These are phyloP conservation scores for Pachypeltis micranthus DNA, from an alignment of 1,140 invertebrate genomes.

Conservation along the genomic window DNA sequence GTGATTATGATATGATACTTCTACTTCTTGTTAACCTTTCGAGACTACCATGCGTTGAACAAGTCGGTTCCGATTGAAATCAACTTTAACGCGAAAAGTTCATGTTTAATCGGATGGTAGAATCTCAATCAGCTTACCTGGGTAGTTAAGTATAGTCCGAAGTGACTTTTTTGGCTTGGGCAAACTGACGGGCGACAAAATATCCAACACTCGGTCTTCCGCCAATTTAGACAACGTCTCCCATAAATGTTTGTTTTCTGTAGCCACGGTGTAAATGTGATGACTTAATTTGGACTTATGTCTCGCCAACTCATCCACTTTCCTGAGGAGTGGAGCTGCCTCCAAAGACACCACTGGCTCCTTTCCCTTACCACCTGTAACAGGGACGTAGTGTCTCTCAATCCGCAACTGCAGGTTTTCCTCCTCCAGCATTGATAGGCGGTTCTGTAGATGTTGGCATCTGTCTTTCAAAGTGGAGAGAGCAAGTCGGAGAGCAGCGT, in stretches of 20 bases:
- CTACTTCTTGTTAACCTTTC: no score
- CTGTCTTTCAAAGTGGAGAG: constrained; percentile 67
- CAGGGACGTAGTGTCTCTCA: constrained; percentile 34
- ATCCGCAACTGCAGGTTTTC: constrained; percentile 55
- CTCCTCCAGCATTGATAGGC: constrained; percentile 52
- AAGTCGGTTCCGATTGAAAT: no score
- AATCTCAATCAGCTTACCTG: no score
- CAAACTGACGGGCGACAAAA: neutral
- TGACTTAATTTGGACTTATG: constrained; percentile 61
- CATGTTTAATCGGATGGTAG: no score
- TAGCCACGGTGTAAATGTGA: constrained; percentile 63
- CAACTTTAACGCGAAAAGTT: no score
- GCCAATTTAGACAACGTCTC: constrained; percentile 51
- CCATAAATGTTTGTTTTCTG: constrained; percentile 68
- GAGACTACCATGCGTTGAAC: no score
- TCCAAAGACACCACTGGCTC: constrained; percentile 33
- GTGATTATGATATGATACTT: no score
- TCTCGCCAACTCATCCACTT: constrained; percentile 51
- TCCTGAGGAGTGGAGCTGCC: constrained; percentile 39
- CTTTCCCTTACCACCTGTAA: constrained; percentile 23
- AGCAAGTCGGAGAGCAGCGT: constrained; percentile 56
- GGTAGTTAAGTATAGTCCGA: neutral
- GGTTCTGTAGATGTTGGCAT: constrained; percentile 55
- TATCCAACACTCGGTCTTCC: constrained; percentile 39
- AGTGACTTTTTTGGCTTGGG: constrained; percentile 22